Evolutionary conservation across 2,797 vertebrate genomes (phyloP).

Genomic region (Meda fulgida): DNA sequence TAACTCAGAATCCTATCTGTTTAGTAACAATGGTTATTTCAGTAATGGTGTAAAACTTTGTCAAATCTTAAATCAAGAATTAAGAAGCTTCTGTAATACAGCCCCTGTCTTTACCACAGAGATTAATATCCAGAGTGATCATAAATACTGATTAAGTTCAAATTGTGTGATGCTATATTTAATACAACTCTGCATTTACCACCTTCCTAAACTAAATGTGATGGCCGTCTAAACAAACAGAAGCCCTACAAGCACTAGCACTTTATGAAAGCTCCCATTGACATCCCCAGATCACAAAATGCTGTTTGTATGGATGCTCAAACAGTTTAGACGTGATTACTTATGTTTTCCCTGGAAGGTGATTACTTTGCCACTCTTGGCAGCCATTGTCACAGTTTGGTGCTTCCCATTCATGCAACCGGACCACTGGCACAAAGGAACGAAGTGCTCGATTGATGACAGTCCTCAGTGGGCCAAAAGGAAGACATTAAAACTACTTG

Average conservation of each 20-base stretch:
- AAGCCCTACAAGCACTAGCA: slow-evolving; percentile 65
- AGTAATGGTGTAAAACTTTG: no score
- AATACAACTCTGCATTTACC: not conserved
- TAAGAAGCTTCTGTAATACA: not conserved
- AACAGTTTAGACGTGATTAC: slow-evolving; percentile 88
- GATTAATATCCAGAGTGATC: not conserved
- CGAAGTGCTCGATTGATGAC: slow-evolving; percentile 83
- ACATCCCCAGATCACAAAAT: slow-evolving; percentile 73
- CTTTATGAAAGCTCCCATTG: slow-evolving; percentile 72
- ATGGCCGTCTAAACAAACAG: slow-evolving; percentile 71
- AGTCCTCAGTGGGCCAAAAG: slow-evolving; percentile 76
- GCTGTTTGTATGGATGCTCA: slow-evolving; percentile 80
- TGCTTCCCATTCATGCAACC: slow-evolving; percentile 75
- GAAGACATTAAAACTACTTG: slow-evolving; percentile 84
- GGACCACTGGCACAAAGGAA: slow-evolving; percentile 73
- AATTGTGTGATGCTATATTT: not conserved
- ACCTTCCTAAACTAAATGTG: not conserved
- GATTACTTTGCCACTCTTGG: slow-evolving; percentile 82
- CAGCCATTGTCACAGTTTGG: slow-evolving; percentile 77
- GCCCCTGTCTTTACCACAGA: not conserved
- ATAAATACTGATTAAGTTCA: not conserved
- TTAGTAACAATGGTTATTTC: not conserved
- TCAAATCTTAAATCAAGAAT: not conserved
- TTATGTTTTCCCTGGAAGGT: slow-evolving; percentile 81
- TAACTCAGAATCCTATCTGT: not conserved